Evolutionary conservation across 1,140 invertebrate genomes (phyloP), one percentile per base, ranked within the genome.

Genomic region (Pogonognathellus flavescens): DNA sequence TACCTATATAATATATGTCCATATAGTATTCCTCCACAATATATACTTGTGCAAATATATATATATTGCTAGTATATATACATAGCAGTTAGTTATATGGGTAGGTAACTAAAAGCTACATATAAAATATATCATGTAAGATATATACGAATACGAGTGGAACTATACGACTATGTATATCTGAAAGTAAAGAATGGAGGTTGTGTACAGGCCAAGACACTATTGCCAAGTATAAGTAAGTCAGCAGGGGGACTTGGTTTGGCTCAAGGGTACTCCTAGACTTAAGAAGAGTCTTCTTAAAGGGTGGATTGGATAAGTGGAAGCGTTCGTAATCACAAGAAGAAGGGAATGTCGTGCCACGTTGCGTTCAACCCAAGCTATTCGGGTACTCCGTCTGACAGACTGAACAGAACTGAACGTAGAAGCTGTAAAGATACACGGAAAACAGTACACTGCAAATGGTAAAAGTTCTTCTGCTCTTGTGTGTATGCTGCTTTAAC

Each of bases 281-380:
- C 70, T n/a, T 76, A n/a, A 76, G 70, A 50, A 76, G 70, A 76
- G 70, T 76, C 70, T 76, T 76, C 70, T 76, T 76, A 76, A 76
- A 76, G 70, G 70, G 70, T 76, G 70, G 70, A 76, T 31, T 76
- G 70, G 14, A 50, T 76, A 50, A 76, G 31, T 70, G 66, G n/a
- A n/a, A 25, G 66, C 14, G 13, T 41, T 10, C 9, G 59, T 18
- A 20, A 20, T n/a, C 1, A 18, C 2, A 18, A 18, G 59, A 62
- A 41, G 31, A 41, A 41, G 25, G 22, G 25, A 14, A 41, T 16
- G 41, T 11, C 13, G n/a, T 76, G 70, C 70, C 41, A 76, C n/a
- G 31, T 49, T 18, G 13, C 0, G 8, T 6, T 14, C 14, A 49
- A 76, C 14, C 25, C 16, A 50, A 49, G 41, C n/a, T 72, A 6